Conservation (phyloP, 2,888 invertebrate species). For the Bembecia ichneumoniformis region DNA sequence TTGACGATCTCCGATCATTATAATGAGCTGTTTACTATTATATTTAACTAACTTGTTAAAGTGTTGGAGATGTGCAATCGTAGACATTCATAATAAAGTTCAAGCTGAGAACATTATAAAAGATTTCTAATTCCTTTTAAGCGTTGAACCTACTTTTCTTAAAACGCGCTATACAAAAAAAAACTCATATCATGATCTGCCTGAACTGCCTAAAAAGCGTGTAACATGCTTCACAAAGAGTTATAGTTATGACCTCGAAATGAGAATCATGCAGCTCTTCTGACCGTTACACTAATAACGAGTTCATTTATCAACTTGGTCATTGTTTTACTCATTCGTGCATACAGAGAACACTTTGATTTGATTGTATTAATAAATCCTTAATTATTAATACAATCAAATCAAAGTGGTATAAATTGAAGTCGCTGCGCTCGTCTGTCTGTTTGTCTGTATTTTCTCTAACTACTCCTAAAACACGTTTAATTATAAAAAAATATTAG, state of each 20-base stretch:
- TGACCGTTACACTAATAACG: constrained; percentile 68
- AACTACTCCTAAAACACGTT: too few relatives aligned
- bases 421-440: too few relatives aligned
- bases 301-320: constrained; percentile 65
- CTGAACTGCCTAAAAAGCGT: constrained; percentile 32
- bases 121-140: constrained; percentile 10
- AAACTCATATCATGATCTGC: constrained; percentile 35
- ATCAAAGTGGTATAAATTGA: too few relatives aligned
- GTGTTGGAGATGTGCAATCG: constrained; percentile 3
- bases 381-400: too few relatives aligned
- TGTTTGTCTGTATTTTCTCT: too few relatives aligned
- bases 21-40: constrained; percentile 16
- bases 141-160: constrained; percentile 1
- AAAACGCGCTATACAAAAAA: constrained; percentile 20
- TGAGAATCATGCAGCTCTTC: constrained; percentile 61
- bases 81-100: constrained; percentile 4
- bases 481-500: too few relatives aligned
- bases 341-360: constrained; percentile 24
- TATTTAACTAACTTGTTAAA: constrained; percentile 19
- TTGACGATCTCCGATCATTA: constrained; percentile 25
- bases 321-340: constrained; percentile 55
- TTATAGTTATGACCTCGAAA: constrained; percentile 59
- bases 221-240: constrained; percentile 54
- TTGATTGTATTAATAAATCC: too few relatives aligned
- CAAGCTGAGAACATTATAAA: not conserved